Conservation (phyloP, 2,797 vertebrate genomes). For the Leucoraja ocellata region DNA sequence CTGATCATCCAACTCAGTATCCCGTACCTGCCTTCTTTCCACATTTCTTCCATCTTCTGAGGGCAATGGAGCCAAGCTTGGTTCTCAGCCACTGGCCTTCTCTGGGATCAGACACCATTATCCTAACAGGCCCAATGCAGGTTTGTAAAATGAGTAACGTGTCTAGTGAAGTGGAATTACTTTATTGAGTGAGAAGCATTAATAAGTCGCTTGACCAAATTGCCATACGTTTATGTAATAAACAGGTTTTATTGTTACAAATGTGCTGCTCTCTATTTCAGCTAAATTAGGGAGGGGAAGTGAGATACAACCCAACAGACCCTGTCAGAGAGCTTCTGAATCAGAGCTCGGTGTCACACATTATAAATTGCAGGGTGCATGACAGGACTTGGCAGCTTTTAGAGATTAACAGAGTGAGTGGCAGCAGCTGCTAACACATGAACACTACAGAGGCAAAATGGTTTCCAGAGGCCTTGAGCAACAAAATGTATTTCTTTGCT, state of each 20-base stretch:
- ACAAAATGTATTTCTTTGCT: not conserved
- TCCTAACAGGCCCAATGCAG: not conserved
- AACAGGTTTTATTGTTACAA: not conserved
- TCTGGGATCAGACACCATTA: not conserved
- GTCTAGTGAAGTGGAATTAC: not conserved
- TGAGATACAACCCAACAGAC: not conserved
- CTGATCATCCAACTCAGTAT: too few species aligned
- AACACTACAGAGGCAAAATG: not conserved
- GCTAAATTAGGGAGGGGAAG: not conserved
- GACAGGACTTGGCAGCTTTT: constrained; percentile 5
- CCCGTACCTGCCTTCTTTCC: too few species aligned
- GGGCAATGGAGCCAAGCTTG: not conserved
- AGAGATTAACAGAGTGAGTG: not conserved
- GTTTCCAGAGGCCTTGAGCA: not conserved
- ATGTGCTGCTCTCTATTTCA: not conserved
- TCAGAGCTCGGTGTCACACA: not conserved
- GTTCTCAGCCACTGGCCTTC: not conserved
- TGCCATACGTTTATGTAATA: not conserved
- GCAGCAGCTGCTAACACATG: not conserved
- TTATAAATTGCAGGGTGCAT: not conserved
- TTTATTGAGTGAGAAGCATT: not conserved
- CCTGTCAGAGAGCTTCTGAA: not conserved
- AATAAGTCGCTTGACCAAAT: constrained; percentile 17
- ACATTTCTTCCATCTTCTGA: not conserved
- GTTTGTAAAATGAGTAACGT: not conserved